Conservation (phyloP, 2,888 invertebrate species). For the Tromatobia lineatoria region DNA sequence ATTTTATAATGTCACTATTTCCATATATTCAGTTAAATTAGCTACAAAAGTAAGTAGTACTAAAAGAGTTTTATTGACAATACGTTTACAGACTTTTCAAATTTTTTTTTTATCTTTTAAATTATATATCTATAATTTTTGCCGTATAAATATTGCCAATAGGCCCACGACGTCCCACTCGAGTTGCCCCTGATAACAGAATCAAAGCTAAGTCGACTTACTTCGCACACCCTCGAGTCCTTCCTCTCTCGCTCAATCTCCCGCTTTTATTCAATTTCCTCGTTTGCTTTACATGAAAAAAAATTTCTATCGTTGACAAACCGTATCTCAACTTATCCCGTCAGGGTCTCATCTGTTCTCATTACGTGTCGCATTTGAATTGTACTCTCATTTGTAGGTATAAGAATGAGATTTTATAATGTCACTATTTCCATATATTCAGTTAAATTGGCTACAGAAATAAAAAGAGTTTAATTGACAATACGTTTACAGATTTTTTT, state of each 20-base stretch:
- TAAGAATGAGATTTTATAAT: not conserved
- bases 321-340: constrained; percentile 11
- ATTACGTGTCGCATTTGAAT: not conserved
- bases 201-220: constrained; percentile 67
- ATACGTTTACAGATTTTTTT: no score
- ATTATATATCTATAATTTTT: no score
- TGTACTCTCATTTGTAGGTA: not conserved
- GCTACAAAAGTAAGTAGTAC: no score
- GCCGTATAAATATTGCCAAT: no score
- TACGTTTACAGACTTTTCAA: no score
- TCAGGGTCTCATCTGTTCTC: constrained; percentile 33
- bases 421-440: not conserved
- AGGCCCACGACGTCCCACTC: constrained; percentile 69
- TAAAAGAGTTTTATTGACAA: no score
- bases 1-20: not conserved
- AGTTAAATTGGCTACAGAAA: no score
- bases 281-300: constrained; percentile 58
- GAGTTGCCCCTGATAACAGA: constrained; percentile 64
- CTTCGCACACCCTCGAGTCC: constrained; percentile 39
- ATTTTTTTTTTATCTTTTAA: no score
- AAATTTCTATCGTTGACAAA: constrained; percentile 39
- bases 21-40: not conserved
- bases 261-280: constrained; percentile 65
- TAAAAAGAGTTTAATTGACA: no score
- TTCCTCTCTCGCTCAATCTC: constrained; percentile 29